Evolutionary conservation across 2,113 vertebrate genomes (phyloP).

Genomic region (Azemiops feae): DNA sequence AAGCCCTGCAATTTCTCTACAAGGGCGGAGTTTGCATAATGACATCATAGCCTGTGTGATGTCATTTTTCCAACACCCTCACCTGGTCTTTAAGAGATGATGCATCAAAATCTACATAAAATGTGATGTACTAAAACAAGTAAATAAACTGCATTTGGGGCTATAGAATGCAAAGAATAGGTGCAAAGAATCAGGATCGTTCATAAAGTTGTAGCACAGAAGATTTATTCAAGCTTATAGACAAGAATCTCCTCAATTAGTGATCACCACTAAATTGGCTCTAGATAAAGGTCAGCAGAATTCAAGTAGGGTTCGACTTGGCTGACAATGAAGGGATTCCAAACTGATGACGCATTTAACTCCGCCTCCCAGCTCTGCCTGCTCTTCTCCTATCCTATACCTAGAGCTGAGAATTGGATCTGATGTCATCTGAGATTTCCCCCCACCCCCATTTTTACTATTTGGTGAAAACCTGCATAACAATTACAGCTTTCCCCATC

Average conservation of each 20-base stretch:
- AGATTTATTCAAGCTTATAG: background rate
- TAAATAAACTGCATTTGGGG: background rate
- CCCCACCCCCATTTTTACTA: background rate
- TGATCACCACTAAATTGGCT: background rate
- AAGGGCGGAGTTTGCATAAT: background rate
- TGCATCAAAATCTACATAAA: background rate
- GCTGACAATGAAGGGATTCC: background rate
- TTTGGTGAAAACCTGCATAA: background rate
- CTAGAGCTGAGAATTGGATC: background rate
- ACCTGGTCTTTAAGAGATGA: background rate
- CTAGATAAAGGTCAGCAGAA: background rate
- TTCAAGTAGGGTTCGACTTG: background rate
- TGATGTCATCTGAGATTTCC: background rate
- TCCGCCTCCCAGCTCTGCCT: background rate
- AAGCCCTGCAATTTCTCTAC: background rate
- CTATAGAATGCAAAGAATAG: background rate
- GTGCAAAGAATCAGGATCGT: background rate
- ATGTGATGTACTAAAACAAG: background rate
- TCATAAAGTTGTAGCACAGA: background rate
- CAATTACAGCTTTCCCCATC: background rate
- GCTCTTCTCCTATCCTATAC: background rate
- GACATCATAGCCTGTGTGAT: background rate
- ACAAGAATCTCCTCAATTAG: background rate
- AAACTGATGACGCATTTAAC: background rate
- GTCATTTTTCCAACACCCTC: background rate